phyloP scores from a whole-genome alignment of 2,113 vertebrate genomes.

The Xiphorhynchus elegans region DNA sequence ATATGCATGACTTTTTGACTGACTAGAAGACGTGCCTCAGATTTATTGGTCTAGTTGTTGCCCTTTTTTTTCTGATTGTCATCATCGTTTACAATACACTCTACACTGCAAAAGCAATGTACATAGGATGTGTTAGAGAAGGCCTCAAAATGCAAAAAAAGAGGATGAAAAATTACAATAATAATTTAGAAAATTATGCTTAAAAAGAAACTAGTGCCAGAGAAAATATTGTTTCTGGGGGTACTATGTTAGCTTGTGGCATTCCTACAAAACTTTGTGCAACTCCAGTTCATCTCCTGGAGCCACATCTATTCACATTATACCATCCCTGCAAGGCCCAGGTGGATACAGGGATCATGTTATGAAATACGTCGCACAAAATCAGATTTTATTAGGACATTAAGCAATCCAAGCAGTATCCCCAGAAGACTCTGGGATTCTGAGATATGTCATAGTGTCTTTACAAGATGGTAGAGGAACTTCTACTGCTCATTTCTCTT shows the following conservation, averaged over 20 bases:
- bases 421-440: not conserved
- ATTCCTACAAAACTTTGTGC: not conserved
- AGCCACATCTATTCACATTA: not conserved
- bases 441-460: not conserved
- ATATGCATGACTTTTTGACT: not conserved
- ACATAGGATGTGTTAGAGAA: not conserved
- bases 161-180: not conserved
- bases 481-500: not conserved
- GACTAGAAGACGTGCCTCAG: not conserved
- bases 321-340: not conserved
- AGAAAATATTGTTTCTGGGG: not conserved
- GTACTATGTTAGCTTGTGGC: accelerated
- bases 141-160: not conserved
- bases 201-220: not conserved
- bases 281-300: not conserved
- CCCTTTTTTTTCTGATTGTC: not conserved
- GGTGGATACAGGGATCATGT: not conserved
- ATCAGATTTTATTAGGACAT: not conserved
- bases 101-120: not conserved
- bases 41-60: not conserved
- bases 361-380: not conserved
- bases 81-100: not conserved
- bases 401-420: not conserved
- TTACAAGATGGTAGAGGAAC: not conserved
- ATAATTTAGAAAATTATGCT: not conserved